A percentile compares a stretch with the other conserved stretches of the same genome.
phyloP scores from a whole-genome alignment of 2,797 vertebrate genomes.

The Leuciscus waleckii region DNA sequence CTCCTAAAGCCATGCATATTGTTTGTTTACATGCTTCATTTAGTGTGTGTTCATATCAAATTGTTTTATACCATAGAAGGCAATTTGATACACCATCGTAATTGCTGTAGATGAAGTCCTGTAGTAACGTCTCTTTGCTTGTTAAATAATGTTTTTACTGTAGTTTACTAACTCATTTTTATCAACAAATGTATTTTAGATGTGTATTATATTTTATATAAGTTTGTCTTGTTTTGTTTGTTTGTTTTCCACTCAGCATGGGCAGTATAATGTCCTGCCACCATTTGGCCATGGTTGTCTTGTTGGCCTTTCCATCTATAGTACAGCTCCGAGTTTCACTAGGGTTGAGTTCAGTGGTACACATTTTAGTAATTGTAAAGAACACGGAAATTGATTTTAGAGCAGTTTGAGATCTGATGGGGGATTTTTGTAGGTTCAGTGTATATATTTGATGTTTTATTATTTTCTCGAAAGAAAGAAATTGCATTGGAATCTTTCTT shows the following conservation, averaged over 20 bases:
- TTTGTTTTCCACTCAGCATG: slow-evolving; percentile 73
- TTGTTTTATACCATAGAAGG: slow-evolving; percentile 39
- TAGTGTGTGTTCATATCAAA: slow-evolving; percentile 22
- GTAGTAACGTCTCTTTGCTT: slow-evolving; percentile 52
- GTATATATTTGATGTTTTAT: slow-evolving; percentile 83
- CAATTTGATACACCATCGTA: slow-evolving; percentile 37
- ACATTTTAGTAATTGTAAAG: slow-evolving; percentile 70
- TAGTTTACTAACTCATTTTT: slow-evolving; percentile 65
- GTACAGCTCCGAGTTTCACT: slow-evolving; percentile 48
- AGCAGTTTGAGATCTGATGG: slow-evolving; percentile 65
- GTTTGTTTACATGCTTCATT: slow-evolving; percentile 38
- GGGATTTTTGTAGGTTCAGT: slow-evolving; percentile 61
- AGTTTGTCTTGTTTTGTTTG: slow-evolving; percentile 60
- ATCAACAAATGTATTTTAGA: slow-evolving; percentile 61
- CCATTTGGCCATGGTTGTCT: slow-evolving; percentile 62
- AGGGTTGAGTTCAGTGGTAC: slow-evolving; percentile 68
- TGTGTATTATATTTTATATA: slow-evolving; percentile 68
- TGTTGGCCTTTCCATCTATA: slow-evolving; percentile 66
- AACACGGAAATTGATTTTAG: slow-evolving; percentile 65
- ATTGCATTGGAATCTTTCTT: slow-evolving; percentile 74
- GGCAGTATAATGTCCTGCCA: slow-evolving; percentile 65
- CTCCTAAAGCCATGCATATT: slow-evolving; percentile 34
- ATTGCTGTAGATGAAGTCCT: slow-evolving; percentile 41
- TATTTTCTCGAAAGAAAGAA: slow-evolving; percentile 73
- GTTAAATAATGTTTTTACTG: slow-evolving; percentile 68